These are phyloP conservation scores for Caenorhabditis panamensis DNA, from an alignment of 2,888 invertebrate genomes.

Conservation along the genomic window DNA sequence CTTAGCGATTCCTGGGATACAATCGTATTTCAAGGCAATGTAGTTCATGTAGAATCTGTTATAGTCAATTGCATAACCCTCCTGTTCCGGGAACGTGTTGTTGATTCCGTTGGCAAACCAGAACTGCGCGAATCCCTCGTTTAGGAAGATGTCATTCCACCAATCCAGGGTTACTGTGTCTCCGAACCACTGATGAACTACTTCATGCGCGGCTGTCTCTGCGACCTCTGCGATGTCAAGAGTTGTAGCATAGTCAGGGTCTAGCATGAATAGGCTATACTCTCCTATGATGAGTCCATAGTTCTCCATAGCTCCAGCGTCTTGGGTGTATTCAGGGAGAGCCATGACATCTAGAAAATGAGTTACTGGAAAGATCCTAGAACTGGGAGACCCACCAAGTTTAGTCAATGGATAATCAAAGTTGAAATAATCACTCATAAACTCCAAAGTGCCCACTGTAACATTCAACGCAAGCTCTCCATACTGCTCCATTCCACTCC, in stretches of 20 bases:
- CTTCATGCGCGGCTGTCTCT: constrained; percentile 67
- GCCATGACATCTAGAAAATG: constrained; percentile 67
- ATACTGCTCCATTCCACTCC: constrained; percentile 85
- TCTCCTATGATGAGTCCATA: constrained; percentile 68
- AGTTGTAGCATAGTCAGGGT: constrained; percentile 62
- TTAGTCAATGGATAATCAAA: constrained; percentile 81
- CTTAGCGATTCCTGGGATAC: constrained; percentile 36
- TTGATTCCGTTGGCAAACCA: constrained; percentile 64
- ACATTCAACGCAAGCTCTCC: constrained; percentile 73
- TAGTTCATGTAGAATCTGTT: constrained; percentile 56
- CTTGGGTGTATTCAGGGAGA: constrained; percentile 59
- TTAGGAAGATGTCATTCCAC: constrained; percentile 73
- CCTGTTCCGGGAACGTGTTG: constrained; percentile 60
- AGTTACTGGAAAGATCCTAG: too few relatives aligned
- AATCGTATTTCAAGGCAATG: constrained; percentile 54
- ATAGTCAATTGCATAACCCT: constrained; percentile 58
- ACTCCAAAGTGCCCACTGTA: constrained; percentile 83
- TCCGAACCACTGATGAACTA: constrained; percentile 74
- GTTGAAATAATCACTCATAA: constrained; percentile 88
- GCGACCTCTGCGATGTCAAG: constrained; percentile 45
- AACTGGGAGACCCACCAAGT: too few relatives aligned
- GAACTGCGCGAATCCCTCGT: constrained; percentile 74
- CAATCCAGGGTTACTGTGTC: constrained; percentile 70
- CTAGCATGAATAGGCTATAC: constrained; percentile 56
- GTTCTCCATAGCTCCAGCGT: constrained; percentile 68